Evolutionary conservation across 1,140 invertebrate species (phyloP).

Genomic region (Polypedilum pembai): DNA sequence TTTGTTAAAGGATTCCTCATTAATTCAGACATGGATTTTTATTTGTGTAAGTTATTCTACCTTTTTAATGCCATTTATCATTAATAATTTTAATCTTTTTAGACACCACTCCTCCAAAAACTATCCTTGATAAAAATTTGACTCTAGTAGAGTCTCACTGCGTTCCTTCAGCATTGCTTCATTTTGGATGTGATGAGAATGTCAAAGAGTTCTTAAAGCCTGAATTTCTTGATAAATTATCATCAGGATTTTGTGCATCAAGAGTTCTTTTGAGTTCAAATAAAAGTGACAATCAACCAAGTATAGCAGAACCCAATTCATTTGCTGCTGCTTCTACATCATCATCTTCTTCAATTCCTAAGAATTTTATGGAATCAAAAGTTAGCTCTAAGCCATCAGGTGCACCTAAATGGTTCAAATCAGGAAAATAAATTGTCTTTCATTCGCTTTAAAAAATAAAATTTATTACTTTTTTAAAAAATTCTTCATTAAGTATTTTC

Average conservation of each 20-base stretch:
- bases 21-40: constrained; percentile 54
- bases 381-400: neutral
- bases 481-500: no score
- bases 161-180: constrained; percentile 65
- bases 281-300: neutral
- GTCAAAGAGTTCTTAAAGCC: neutral
- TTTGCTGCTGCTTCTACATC: neutral
- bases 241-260: neutral
- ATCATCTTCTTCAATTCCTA: neutral
- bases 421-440: neutral
- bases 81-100: constrained; percentile 37
- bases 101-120: constrained; percentile 71
- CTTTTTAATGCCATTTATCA: constrained; percentile 31
- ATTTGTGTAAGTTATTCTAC: constrained; percentile 58
- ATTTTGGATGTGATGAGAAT: constrained; percentile 51
- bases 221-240: neutral
- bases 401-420: constrained; percentile 9
- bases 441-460: no score
- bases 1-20: constrained; percentile 63
- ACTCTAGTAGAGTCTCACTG: constrained; percentile 59
- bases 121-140: constrained; percentile 48
- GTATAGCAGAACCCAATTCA: neutral
- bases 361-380: constrained; percentile 14
- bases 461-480: no score
- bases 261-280: neutral